phyloP scores from a whole-genome alignment of 2,888 invertebrate genomes.

The Sinelater perroti region DNA sequence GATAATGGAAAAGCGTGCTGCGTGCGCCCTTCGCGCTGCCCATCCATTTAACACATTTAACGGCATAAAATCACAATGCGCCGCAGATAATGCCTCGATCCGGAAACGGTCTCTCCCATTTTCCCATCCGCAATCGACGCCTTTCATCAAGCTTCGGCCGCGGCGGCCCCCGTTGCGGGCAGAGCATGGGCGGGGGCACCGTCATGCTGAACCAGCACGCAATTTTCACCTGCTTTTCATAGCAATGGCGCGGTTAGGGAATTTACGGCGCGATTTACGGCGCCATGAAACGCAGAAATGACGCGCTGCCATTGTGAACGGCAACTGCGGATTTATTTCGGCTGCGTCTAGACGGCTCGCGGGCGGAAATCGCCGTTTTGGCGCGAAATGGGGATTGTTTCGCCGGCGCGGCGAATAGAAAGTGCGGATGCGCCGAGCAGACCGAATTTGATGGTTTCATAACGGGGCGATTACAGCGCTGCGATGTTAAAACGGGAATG shows the following conservation, averaged over 20 bases:
- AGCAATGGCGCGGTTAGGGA: background rate
- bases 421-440: no score
- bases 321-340: background rate
- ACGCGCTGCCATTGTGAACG: slow-evolving; percentile 3
- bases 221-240: slow-evolving; percentile 4
- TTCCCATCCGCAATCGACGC: slow-evolving; percentile 14
- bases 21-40: background rate
- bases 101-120: slow-evolving; percentile 17
- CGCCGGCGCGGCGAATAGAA: no score
- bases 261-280: slow-evolving; percentile 10
- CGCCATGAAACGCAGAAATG: slow-evolving; percentile 14
- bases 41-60: slow-evolving; percentile 3
- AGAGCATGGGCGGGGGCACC: background rate
- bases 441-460: no score
- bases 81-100: slow-evolving; percentile 3
- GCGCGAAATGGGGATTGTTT: background rate
- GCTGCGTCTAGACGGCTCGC: slow-evolving; percentile 6
- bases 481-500: no score
- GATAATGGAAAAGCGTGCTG: slow-evolving; percentile 9
- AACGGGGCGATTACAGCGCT: no score
- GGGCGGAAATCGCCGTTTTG: slow-evolving; percentile 1
- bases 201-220: background rate
- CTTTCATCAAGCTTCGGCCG: slow-evolving; percentile 2
- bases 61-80: background rate
- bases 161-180: background rate